phyloP scores from a whole-genome alignment of 2,888 invertebrate genomes.

The Melinaea marsaeus region DNA sequence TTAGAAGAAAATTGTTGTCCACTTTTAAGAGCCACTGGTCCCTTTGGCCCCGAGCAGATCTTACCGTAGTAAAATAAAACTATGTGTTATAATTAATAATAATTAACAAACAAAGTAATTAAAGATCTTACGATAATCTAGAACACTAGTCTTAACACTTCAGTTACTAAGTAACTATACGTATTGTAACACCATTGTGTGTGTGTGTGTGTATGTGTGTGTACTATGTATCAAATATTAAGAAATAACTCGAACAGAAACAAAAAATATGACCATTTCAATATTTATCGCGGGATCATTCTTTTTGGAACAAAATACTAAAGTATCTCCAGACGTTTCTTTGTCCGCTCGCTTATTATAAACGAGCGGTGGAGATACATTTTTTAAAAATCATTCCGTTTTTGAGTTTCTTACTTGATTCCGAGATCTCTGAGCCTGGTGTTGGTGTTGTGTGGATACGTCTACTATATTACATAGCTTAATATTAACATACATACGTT shows the following conservation, averaged over 20 bases:
- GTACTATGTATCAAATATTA: conserved; percentile 29
- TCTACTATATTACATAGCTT: background rate
- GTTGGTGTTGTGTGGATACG: conserved; percentile 5
- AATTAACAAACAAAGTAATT: no score
- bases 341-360: conserved; percentile 61
- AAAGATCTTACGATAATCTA: no score
- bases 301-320: conserved; percentile 72
- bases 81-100: no score
- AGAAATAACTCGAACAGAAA: conserved; percentile 31
- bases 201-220: background rate
- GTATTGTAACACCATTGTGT: no score
- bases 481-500: no score
- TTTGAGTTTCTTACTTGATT: conserved; percentile 47
- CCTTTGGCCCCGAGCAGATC: no score
- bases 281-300: conserved; percentile 74
- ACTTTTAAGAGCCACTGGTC: no score
- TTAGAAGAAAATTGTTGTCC: no score
- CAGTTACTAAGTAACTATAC: no score
- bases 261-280: conserved; percentile 69
- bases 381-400: conserved; percentile 61
- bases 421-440: conserved; percentile 19
- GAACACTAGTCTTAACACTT: no score
- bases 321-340: conserved; percentile 48
- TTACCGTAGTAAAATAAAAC: no score
- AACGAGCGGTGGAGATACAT: conserved; percentile 59